Evolutionary conservation across 1,140 invertebrate genomes (phyloP).

Genomic region (Cydia fagiglandana): DNA sequence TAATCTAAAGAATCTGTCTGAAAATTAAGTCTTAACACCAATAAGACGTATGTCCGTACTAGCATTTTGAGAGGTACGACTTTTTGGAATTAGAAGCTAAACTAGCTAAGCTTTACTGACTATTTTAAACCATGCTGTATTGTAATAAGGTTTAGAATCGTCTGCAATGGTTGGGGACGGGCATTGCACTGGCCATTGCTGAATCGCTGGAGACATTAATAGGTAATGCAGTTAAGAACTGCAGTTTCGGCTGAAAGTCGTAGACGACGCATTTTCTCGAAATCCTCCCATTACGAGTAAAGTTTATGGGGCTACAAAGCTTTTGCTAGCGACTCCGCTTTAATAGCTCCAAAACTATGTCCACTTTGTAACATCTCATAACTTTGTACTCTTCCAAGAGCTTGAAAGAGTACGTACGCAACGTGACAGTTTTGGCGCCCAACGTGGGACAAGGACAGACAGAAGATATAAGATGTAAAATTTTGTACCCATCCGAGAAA

Average conservation of each 20-base stretch:
- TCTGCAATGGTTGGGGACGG: background rate
- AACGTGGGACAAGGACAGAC: too few species aligned
- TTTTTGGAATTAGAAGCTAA: background rate
- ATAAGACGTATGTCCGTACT: background rate
- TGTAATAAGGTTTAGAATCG: background rate
- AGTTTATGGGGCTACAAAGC: background rate
- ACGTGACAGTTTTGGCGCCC: too few species aligned
- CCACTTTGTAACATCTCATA: too few species aligned
- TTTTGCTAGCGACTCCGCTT: background rate
- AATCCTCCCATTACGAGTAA: background rate
- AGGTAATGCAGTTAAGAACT: slow-evolving; percentile 12
- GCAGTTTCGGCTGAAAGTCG: background rate
- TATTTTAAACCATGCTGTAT: background rate
- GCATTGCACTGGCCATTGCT: background rate
- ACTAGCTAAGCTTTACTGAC: background rate
- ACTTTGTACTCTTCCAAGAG: too few species aligned
- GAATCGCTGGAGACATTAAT: too few species aligned
- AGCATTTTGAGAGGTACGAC: background rate
- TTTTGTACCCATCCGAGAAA: too few species aligned
- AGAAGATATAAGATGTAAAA: too few species aligned
- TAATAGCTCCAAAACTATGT: too few species aligned
- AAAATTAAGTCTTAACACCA: background rate
- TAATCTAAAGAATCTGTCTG: slow-evolving; percentile 10
- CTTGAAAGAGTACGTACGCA: too few species aligned
- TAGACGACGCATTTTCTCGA: background rate